phyloP scores from a whole-genome alignment of 2,888 invertebrate species.

The Hirtodrosophila duncani region DNA sequence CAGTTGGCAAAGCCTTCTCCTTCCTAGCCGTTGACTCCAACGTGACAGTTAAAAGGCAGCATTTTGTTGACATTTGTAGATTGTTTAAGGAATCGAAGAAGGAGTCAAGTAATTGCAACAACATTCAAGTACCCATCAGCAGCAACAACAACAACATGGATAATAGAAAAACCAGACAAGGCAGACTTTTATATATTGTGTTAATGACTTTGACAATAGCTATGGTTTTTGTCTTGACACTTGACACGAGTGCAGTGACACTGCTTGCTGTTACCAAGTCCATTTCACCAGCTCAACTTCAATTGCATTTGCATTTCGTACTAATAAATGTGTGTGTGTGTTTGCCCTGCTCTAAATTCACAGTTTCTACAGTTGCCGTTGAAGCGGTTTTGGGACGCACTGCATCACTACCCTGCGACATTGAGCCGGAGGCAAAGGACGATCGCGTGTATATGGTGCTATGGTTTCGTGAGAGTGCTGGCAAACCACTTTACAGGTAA shows the following conservation, averaged over 20 bases:
- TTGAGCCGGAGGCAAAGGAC: slow-evolving; percentile 88
- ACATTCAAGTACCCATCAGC: slow-evolving; percentile 29
- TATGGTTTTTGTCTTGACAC: slow-evolving; percentile 57
- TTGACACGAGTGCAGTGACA: slow-evolving; percentile 37
- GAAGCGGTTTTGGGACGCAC: slow-evolving; percentile 91
- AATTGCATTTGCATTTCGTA: slow-evolving; percentile 20
- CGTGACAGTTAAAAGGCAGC: slow-evolving; percentile 72
- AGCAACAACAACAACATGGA: slow-evolving; percentile 23
- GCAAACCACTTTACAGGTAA: slow-evolving; percentile 94
- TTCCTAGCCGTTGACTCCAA: slow-evolving; percentile 18
- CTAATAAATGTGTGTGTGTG: no score
- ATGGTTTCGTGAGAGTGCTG: slow-evolving; percentile 92
- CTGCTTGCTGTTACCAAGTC: not conserved
- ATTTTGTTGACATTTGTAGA: slow-evolving; percentile 67
- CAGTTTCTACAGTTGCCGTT: slow-evolving; percentile 85
- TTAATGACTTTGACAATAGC: slow-evolving; percentile 69
- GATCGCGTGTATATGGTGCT: slow-evolving; percentile 95
- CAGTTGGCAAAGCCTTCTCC: slow-evolving; percentile 20
- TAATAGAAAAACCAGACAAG: slow-evolving; percentile 17
- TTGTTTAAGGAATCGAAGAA: slow-evolving; percentile 60
- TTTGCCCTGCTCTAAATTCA: not conserved
- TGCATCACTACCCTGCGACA: slow-evolving; percentile 92
- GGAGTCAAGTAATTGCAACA: slow-evolving; percentile 57
- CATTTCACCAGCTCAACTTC: not conserved
- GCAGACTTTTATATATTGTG: slow-evolving; percentile 62